A percentile compares a stretch with the other conserved stretches of the same genome.
Conservation (phyloP, 2,797 vertebrate genomes). For the Vipera ursinii region DNA sequence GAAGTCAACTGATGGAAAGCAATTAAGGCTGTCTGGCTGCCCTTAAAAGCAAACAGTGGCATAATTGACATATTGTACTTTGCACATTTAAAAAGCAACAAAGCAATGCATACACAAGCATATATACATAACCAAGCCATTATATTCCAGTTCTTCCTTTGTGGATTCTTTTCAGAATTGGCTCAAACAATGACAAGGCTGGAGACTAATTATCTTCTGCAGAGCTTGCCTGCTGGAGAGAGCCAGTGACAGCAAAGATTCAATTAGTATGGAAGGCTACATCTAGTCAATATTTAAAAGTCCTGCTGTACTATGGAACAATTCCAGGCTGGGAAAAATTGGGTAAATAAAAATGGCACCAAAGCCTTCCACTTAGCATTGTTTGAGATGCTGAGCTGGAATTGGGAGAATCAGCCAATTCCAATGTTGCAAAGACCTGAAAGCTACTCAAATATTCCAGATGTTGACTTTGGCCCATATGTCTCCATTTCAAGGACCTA, state of each 20-base stretch:
- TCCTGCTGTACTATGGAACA: not conserved
- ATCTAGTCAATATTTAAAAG: not conserved
- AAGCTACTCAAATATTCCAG: not conserved
- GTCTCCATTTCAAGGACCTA: not conserved
- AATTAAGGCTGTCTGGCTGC: conserved; percentile 44
- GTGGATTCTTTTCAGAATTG: not conserved
- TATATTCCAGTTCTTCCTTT: not conserved
- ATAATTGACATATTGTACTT: conserved; percentile 21
- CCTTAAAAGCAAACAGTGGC: conserved; percentile 31
- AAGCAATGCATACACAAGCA: not conserved
- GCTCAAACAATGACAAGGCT: not conserved
- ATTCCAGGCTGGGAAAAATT: not conserved
- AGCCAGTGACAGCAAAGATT: too few species aligned
- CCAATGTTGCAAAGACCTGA: not conserved
- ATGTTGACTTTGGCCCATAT: not conserved
- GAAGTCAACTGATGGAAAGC: conserved; percentile 43
- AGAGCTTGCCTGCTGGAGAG: not conserved
- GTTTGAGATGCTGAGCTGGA: not conserved
- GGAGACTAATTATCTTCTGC: not conserved
- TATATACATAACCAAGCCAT: not conserved
- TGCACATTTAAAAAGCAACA: conserved; percentile 43
- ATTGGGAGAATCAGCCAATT: not conserved
- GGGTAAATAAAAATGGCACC: not conserved
- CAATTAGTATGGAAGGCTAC: not conserved
- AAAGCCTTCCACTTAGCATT: not conserved